Base-by-base conservation (phyloP, 2,888 invertebrate genomes). In the Polyommatus iphigenia region DNA sequence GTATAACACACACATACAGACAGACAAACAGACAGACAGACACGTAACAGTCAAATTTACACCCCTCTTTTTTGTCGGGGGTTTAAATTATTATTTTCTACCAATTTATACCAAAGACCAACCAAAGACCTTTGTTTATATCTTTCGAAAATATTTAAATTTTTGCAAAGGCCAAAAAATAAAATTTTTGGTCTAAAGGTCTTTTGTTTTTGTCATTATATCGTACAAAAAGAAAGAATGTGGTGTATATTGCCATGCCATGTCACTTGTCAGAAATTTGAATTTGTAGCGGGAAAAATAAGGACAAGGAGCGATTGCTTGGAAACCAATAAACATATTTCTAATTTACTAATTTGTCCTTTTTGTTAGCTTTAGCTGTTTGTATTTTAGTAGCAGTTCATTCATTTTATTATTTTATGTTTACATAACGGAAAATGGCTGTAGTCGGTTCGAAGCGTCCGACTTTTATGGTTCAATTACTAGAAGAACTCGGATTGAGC, bases 401-500 rank as follows among this genome's bases (percentile, higher is more conserved):
- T n/a, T 41, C 78, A 75, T 75, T 29, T 50, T 80, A 3, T 79
- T 71, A 13, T 13, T 2, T 20, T 72, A 29, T 54, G 59, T 81
- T 78, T 78, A 71, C 41, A 76, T 83, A 54, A 59, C 41, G 50
- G 88, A 81, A 80, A 73, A 92, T 92, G 93, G 83, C 83, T 78
- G 89, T 86, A 78, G 80, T 82, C 76, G 82, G 80, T 32, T 77
- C 79, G 8, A 85, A 86, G 78, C 85, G 91, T 82, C 91, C 91
- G 3, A 85, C 87, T 67, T 94, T 95, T 82, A 94, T 97, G 85
- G 94, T 95, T 71, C 95, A 96, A 83, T 92, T 97, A 79, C 89
- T 97, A 79, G 95, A 95, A 82, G 95, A 96, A 82, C 91, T 97
- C 79, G 97, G 97, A 3, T 97, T 97, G 96, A 95, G 95, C 78